Evolutionary conservation across 2,797 vertebrate genomes (phyloP).

Genomic region (Sparus aurata): DNA sequence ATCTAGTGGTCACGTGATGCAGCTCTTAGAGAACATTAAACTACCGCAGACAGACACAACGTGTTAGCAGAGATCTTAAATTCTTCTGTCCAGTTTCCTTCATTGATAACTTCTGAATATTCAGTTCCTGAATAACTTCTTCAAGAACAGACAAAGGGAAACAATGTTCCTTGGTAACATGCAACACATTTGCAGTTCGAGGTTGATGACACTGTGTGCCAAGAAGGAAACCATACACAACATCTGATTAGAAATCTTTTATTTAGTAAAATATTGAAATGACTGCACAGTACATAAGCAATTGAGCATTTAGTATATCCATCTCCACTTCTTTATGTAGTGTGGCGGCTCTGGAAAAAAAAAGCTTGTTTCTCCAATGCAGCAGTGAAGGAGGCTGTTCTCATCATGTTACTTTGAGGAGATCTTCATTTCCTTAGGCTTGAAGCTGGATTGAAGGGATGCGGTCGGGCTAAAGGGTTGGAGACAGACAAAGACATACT

Average conservation of each 20-base stretch:
- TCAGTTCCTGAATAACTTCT: too few relatives aligned
- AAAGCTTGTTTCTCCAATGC: background rate
- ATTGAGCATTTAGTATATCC: background rate
- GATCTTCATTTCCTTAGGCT: too few relatives aligned
- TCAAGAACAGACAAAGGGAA: background rate
- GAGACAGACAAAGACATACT: background rate
- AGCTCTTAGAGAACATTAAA: background rate
- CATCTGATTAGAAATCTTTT: background rate
- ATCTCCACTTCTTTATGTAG: background rate
- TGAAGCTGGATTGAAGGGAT: too few relatives aligned
- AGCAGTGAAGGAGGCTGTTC: background rate
- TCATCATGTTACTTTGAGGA: too few relatives aligned
- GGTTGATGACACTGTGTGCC: too few relatives aligned
- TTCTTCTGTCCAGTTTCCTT: background rate
- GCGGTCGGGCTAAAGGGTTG: background rate
- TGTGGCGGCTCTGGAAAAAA: too few relatives aligned
- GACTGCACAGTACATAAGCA: background rate
- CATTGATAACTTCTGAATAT: background rate
- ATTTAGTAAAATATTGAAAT: background rate
- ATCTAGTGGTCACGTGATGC: conserved; percentile 1
- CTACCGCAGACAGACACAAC: background rate
- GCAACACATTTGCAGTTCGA: background rate
- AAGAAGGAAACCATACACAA: background rate
- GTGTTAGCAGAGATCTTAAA: background rate
- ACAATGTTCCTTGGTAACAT: too few relatives aligned